Evolutionary conservation across 2,888 invertebrate genomes (phyloP).

Genomic region (Kuschelorhynchus macadamiae): DNA sequence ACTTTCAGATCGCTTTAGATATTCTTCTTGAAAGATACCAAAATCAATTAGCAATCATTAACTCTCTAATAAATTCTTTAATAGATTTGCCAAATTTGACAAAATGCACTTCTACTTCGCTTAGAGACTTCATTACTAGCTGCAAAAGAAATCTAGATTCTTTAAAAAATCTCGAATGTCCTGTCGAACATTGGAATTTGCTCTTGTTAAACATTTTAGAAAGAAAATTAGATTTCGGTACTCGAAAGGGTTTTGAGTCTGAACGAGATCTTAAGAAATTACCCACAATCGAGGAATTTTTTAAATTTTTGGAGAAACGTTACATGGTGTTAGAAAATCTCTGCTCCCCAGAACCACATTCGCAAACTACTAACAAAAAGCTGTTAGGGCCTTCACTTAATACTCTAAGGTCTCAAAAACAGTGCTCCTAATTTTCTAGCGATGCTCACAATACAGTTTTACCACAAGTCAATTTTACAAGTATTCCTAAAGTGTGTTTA

Average conservation of each 20-base stretch:
- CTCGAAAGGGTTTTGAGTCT: constrained; percentile 9
- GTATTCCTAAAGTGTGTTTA: not conserved
- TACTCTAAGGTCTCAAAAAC: not conserved
- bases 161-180: constrained; percentile 24
- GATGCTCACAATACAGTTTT: no score
- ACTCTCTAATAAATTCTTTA: not conserved
- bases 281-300: constrained; percentile 27
- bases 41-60: constrained; percentile 7
- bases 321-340: constrained; percentile 30
- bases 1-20: constrained; percentile 20
- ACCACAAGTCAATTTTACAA: no score
- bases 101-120: constrained; percentile 19
- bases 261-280: constrained; percentile 18
- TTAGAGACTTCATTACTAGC: constrained; percentile 32
- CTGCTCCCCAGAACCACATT: not conserved
- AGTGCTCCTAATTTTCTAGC: not conserved
- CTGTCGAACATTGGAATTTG: constrained; percentile 22
- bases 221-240: constrained; percentile 23
- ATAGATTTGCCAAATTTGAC: not conserved
- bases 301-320: constrained; percentile 25
- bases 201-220: constrained; percentile 14
- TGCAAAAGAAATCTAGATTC: constrained; percentile 22
- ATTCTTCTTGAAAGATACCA: constrained; percentile 21
- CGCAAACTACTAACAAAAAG: not conserved
- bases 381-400: no score